These are phyloP conservation scores for Macroteleia sp. DNA, from an alignment of 2,888 invertebrate species.

Conservation along the genomic window DNA sequence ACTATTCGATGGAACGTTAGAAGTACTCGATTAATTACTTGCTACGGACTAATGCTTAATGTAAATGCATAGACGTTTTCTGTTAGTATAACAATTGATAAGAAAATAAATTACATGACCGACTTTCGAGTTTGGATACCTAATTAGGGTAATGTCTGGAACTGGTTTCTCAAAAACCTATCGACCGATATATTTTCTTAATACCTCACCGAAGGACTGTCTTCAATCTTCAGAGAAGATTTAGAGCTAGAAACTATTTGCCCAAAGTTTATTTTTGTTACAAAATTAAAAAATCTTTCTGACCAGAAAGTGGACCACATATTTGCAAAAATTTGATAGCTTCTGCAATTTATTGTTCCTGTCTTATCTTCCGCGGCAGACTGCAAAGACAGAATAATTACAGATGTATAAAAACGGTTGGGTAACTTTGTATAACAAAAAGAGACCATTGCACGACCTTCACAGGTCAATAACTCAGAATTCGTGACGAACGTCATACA, in stretches of 20 bases:
- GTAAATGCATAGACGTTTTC: constrained; percentile 23
- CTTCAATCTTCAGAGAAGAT: constrained; percentile 9
- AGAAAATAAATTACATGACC: constrained; percentile 12
- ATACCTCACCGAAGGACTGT: background rate
- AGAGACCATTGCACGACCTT: no score
- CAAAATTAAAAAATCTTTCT: no score
- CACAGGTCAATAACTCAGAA: constrained; percentile 49
- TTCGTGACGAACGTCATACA: constrained; percentile 38
- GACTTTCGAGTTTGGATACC: constrained; percentile 12
- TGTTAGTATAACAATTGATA: constrained; percentile 26
- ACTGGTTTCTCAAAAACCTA: constrained; percentile 2
- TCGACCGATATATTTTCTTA: background rate
- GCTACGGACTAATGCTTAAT: constrained; percentile 10
- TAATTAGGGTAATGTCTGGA: background rate
- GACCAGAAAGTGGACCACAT: no score
- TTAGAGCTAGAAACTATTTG: background rate
- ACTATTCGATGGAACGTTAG: constrained; percentile 20
- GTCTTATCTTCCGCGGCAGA: constrained; percentile 14
- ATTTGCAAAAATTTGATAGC: no score
- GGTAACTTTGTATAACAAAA: no score
- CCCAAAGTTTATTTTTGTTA: no score
- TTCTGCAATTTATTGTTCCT: no score
- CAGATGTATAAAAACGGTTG: constrained; percentile 3
- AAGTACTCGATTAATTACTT: constrained; percentile 50
- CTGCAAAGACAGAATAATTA: constrained; percentile 13